Evolutionary conservation across 2,113 vertebrate genomes (phyloP), one percentile per base, ranked within the genome.

Genomic region (Eretmodus cyanostictus): DNA sequence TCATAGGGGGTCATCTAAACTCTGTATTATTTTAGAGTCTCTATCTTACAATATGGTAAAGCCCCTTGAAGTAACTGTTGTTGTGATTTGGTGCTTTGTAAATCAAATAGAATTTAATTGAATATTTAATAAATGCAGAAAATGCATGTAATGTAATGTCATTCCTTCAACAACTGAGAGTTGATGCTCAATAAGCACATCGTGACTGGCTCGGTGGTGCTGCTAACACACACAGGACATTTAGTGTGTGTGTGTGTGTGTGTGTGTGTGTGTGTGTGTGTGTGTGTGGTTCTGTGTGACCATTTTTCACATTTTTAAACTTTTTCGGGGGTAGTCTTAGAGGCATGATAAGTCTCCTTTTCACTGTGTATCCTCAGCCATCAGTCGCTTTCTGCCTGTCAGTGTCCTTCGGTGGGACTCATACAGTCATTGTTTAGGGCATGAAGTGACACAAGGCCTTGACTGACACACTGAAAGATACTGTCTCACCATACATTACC

Each of bases 371-470:
- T 22, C 49, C 13, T n/a, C 5, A 45, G 71, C 53, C 38, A 87
- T 86, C 61, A 76, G 47, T 83, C 6, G 40, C n/a, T 61, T 54
- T 61, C 53, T 91, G n/a, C 63, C 54, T 13, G 63, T 42, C 84
- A 11, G 84, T 71, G 89, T 86, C 87, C 87, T 93, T 88, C 83
- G 53, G 38, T 55, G 38, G 68, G 19, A 49, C 80, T 61, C 71
- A 31, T 42, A 38, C 49, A 84, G 81, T 57, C 84, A 89, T 89
- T 57, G 86, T 83, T 94, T 84, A 92, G 59, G 84, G 81, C 83
- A 71, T 61, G 73, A 91, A 87, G 84, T 90, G 88, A 88, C 86
- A 82, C 24, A 9, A 73, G 87, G 53, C 89, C 81, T 92, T 86
- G 82, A 86, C 36, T 86, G 81, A 91, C 81, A 85, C 51, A 29